Evolutionary conservation across 2,888 invertebrate genomes (phyloP).

Genomic region (Drosophila limbata): DNA sequence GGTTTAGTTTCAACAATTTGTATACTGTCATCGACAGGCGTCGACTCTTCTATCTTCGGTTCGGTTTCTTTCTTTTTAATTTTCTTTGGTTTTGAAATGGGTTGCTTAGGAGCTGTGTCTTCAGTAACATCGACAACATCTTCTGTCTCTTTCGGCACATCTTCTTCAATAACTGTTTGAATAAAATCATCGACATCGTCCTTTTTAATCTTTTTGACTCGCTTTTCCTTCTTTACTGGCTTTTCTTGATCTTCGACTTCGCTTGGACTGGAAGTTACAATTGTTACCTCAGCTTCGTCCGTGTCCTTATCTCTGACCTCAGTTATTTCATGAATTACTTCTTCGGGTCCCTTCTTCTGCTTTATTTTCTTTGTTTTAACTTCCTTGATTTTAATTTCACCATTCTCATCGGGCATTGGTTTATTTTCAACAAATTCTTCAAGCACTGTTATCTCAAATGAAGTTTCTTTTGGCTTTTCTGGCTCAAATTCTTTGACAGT

Average conservation of each 20-base stretch:
- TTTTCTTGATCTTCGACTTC: slow-evolving; percentile 45
- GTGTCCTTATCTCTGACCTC: slow-evolving; percentile 85
- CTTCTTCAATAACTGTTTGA: slow-evolving; percentile 75
- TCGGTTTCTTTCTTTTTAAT: slow-evolving; percentile 64
- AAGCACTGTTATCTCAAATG: slow-evolving; percentile 67
- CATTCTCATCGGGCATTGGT: slow-evolving; percentile 73
- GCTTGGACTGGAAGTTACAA: slow-evolving; percentile 63
- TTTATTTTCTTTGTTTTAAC: slow-evolving; percentile 82
- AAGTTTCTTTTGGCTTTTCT: slow-evolving; percentile 44
- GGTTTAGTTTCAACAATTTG: slow-evolving; percentile 70
- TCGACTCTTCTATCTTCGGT: slow-evolving; percentile 1
- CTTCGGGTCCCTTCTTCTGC: slow-evolving; percentile 84
- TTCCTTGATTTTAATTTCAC: slow-evolving; percentile 82
- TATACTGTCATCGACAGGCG: slow-evolving; percentile 39
- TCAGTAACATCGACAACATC: slow-evolving; percentile 60
- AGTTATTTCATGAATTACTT: slow-evolving; percentile 85
- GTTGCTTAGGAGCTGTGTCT: slow-evolving; percentile 59
- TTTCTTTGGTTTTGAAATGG: slow-evolving; percentile 64
- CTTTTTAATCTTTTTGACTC: slow-evolving; percentile 72
- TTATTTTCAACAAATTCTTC: slow-evolving; percentile 82
- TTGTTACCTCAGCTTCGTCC: slow-evolving; percentile 83
- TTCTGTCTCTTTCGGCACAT: slow-evolving; percentile 76
- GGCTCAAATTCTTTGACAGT: slow-evolving; percentile 65
- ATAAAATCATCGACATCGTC: slow-evolving; percentile 79
- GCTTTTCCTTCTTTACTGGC: slow-evolving; percentile 65